phyloP scores from a whole-genome alignment of 1,140 invertebrate species.

The Leptopilina boulardi region DNA sequence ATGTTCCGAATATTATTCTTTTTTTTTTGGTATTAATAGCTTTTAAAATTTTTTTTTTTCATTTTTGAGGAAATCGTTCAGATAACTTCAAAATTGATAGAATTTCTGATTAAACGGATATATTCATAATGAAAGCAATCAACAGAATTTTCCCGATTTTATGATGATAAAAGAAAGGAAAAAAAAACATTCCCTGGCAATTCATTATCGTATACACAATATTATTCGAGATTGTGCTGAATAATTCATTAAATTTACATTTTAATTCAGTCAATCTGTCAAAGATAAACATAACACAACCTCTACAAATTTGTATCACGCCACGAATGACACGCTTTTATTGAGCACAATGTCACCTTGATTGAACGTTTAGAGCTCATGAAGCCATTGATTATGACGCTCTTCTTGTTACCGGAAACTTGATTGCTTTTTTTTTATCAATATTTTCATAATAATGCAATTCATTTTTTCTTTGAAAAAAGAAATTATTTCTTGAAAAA shows the following conservation, averaged over 20 bases:
- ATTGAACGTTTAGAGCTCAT: constrained; percentile 26
- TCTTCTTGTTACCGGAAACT: background rate
- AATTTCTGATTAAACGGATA: background rate
- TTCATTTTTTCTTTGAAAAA: background rate
- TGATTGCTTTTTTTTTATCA: background rate
- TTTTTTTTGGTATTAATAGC: too few species aligned
- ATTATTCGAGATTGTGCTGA: constrained; percentile 19
- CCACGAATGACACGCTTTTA: constrained; percentile 19
- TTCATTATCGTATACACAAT: constrained; percentile 7
- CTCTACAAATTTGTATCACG: constrained; percentile 26
- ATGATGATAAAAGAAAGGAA: background rate
- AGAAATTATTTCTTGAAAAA: too few species aligned
- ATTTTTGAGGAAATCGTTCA: background rate
- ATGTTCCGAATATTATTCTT: too few species aligned
- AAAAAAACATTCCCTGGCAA: background rate
- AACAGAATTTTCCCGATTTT: background rate
- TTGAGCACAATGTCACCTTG: constrained; percentile 31
- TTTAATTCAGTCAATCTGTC: constrained; percentile 41
- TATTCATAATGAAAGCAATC: background rate
- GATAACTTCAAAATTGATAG: background rate
- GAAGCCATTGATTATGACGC: constrained; percentile 15
- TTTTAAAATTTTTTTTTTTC: background rate
- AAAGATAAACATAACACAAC: constrained; percentile 40
- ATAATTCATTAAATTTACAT: constrained; percentile 45
- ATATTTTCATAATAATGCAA: background rate